A percentile compares a stretch with the other conserved stretches of the same genome.
These are phyloP conservation scores for Zygogramma bicolorata DNA, from an alignment of 2,888 invertebrate species.

Conservation along the genomic window DNA sequence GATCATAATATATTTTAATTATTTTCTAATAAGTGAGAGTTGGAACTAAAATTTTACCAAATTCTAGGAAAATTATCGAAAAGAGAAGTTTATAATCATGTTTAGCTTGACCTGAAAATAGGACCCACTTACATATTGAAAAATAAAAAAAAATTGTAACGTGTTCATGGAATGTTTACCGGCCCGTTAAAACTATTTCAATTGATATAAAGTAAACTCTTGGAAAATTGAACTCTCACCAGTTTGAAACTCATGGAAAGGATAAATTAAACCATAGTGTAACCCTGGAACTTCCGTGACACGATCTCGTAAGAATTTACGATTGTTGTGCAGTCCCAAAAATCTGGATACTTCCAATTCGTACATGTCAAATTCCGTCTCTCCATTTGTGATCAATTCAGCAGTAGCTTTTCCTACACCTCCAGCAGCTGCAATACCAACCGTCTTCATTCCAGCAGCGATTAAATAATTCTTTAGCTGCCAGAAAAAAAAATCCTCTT, in stretches of 20 bases:
- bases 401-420: slow-evolving; percentile 93
- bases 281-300: slow-evolving; percentile 93
- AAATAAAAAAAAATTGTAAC: too few species aligned
- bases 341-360: slow-evolving; percentile 91
- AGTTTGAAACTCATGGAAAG: slow-evolving; percentile 87
- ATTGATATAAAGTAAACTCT: too few species aligned
- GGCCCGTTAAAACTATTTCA: too few species aligned
- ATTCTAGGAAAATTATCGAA: too few species aligned
- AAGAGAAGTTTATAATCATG: too few species aligned
- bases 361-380: slow-evolving; percentile 86
- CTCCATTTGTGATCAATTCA: slow-evolving; percentile 87
- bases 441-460: slow-evolving; percentile 96
- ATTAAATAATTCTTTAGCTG: slow-evolving; percentile 90
- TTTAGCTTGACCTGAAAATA: too few species aligned
- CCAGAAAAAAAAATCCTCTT: slow-evolving; percentile 41
- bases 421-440: slow-evolving; percentile 94
- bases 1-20: too few species aligned
- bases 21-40: too few species aligned
- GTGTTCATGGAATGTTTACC: too few species aligned
- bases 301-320: slow-evolving; percentile 90
- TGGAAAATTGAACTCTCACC: slow-evolving; percentile 24
- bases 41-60: too few species aligned
- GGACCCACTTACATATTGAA: too few species aligned
- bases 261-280: slow-evolving; percentile 86
- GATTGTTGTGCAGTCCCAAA: slow-evolving; percentile 93